phyloP scores from a whole-genome alignment of 2,888 invertebrate genomes.

The Drosophila buzzatii region DNA sequence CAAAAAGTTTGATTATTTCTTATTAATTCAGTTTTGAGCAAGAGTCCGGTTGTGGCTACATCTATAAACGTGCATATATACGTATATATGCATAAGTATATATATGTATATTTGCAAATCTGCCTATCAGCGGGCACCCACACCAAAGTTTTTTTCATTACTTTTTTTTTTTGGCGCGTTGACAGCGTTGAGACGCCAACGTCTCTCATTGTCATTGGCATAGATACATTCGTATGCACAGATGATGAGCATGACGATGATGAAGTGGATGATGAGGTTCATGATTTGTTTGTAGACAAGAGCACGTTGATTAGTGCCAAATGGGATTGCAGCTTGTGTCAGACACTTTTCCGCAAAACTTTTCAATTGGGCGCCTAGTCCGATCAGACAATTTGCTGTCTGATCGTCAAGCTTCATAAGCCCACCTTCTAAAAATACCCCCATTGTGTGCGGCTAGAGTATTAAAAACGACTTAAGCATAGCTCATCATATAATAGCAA shows the following conservation, averaged over 20 bases:
- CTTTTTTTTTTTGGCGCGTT: slow-evolving; percentile 17
- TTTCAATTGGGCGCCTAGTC: slow-evolving; percentile 55
- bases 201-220: slow-evolving; percentile 66
- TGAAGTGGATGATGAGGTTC: slow-evolving; percentile 26
- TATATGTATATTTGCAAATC: slow-evolving; percentile 28
- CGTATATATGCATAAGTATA: slow-evolving; percentile 6
- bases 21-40: slow-evolving; percentile 46
- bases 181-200: slow-evolving; percentile 54
- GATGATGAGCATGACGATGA: slow-evolving; percentile 6
- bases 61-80: background rate
- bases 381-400: slow-evolving; percentile 27
- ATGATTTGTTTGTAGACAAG: slow-evolving; percentile 53
- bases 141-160: slow-evolving; percentile 17
- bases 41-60: slow-evolving; percentile 32
- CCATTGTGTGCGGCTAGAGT: slow-evolving; percentile 25
- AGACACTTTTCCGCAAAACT: slow-evolving; percentile 45
- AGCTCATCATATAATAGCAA: slow-evolving; percentile 13
- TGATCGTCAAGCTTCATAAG: slow-evolving; percentile 34
- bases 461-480: slow-evolving; percentile 33
- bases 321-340: slow-evolving; percentile 48
- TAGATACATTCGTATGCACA: slow-evolving; percentile 45
- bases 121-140: slow-evolving; percentile 33
- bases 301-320: slow-evolving; percentile 60
- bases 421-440: slow-evolving; percentile 5
- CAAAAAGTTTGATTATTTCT: slow-evolving; percentile 37